A percentile compares a stretch with the other conserved stretches of the same genome.
Evolutionary conservation across 2,888 invertebrate genomes (phyloP).

Genomic region (Napeogenes sylphis): DNA sequence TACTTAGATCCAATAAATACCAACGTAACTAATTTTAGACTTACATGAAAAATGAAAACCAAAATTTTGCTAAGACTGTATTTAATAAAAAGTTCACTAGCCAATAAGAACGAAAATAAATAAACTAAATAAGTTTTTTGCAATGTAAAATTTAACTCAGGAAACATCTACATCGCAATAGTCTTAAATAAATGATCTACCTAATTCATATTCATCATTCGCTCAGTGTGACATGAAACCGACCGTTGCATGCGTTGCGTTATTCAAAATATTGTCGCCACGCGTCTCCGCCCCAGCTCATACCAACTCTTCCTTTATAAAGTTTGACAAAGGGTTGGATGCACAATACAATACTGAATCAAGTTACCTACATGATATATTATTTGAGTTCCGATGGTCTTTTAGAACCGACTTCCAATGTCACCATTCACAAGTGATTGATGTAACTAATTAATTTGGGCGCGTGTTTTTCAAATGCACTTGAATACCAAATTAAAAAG

Average conservation of each 20-base stretch:
- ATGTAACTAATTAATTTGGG: constrained; percentile 77
- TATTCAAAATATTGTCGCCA: constrained; percentile 64
- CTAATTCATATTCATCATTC: not conserved
- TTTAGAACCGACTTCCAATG: constrained; percentile 60
- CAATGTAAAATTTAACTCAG: no score
- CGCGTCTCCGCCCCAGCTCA: constrained; percentile 55
- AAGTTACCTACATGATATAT: constrained; percentile 57
- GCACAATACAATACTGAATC: constrained; percentile 64
- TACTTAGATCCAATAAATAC: no score
- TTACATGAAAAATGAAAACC: no score
- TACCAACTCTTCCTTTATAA: constrained; percentile 38
- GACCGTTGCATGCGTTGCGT: constrained; percentile 18
- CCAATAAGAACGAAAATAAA: no score
- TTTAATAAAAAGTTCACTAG: no score
- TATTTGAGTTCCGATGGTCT: constrained; percentile 52
- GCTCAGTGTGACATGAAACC: constrained; percentile 2
- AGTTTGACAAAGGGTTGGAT: constrained; percentile 53
- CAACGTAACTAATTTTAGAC: no score
- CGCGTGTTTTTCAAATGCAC: constrained; percentile 55
- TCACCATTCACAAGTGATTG: constrained; percentile 62
- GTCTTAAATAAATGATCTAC: not conserved
- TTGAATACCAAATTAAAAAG: constrained; percentile 62
- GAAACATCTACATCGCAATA: no score
- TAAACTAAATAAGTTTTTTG: no score
- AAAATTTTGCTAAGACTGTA: no score